Percentiles rank a stretch among this genome's conserved stretches.
These are phyloP conservation scores for Nesoenas mayeri DNA, from an alignment of 2,113 vertebrate genomes.

Conservation along the genomic window DNA sequence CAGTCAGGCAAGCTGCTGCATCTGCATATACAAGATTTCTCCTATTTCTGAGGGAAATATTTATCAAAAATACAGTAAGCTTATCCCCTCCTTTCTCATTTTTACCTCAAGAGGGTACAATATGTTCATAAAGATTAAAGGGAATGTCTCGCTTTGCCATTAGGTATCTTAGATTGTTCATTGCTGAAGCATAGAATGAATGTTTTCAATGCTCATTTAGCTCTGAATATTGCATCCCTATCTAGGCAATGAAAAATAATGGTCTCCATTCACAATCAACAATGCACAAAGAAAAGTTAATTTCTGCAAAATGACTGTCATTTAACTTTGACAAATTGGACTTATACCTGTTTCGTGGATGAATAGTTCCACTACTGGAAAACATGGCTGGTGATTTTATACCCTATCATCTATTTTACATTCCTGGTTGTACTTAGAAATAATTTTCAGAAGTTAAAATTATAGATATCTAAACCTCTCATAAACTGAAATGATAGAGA, in stretches of 20 bases:
- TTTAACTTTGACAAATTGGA: slow-evolving; percentile 48
- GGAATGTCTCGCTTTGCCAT: neutral
- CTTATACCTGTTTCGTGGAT: slow-evolving; percentile 34
- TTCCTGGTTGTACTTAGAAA: slow-evolving; percentile 16
- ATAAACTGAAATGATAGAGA: neutral
- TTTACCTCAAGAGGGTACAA: slow-evolving; percentile 3
- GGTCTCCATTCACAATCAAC: slow-evolving; percentile 45
- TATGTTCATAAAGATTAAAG: slow-evolving; percentile 29
- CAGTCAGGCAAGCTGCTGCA: neutral
- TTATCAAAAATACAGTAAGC: neutral
- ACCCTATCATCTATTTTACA: neutral
- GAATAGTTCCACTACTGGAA: slow-evolving; percentile 17
- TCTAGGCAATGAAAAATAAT: slow-evolving; percentile 55
- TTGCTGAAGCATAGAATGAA: slow-evolving; percentile 20
- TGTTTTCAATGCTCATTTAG: slow-evolving; percentile 57
- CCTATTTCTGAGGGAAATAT: neutral
- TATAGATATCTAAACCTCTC: neutral
- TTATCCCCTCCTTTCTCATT: slow-evolving; percentile 23
- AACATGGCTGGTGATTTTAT: slow-evolving; percentile 2
- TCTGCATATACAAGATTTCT: neutral
- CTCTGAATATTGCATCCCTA: slow-evolving; percentile 52
- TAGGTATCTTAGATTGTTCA: slow-evolving; percentile 14
- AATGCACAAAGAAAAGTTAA: slow-evolving; percentile 56
- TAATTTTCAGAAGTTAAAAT: slow-evolving; percentile 24
- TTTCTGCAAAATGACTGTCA: slow-evolving; percentile 47